Base-by-base conservation (phyloP, 2,797 vertebrate genomes). In the Arrhamphus sclerolepis region DNA sequence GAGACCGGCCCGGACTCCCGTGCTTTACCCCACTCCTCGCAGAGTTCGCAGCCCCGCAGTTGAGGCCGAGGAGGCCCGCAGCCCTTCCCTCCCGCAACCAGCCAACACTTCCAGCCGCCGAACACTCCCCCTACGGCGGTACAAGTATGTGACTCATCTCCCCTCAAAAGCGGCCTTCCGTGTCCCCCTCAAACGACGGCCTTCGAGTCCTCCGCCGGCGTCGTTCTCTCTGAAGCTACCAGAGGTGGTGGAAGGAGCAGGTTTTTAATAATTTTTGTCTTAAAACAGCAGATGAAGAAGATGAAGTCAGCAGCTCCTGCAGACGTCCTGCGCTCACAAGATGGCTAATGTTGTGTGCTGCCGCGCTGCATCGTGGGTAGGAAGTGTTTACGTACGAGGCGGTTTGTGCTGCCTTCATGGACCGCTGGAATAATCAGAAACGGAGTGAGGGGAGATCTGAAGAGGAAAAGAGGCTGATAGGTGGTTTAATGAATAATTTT, bases 61-160 rank as follows among this genome's bases (percentile, higher is more conserved):
- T 67, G 73, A 72, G 78, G 88, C 83, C 88, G 89, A 89, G 85
- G 88, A 86, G 91, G 90, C 90, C 89, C 89, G 70, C 76, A 81
- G 82, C 83, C 84, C 91, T 88, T 81, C 84, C 88, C 89, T 91
- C 87, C 73, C 79, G n/a, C 70, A 83, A 80, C 84, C 69, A 89
- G 87, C 87, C 87, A 88, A 83, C 86, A 64, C 78, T 79, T 79
- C 72, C 72, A 83, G 69, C 80, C 80, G 83, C 77, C 68, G 85
- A 67, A 89, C 91, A 91, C 89, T 90, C 88, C 89, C 89, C 89
- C 88, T 94, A 93, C 93, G 94, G 94, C 88, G 91, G 93, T 86
- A 94, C 88, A 92, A 92, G 92, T 89, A 87, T 83, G 82, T 54
- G 87, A 89, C 91, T 92, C 93, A 94, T 95, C 87, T 79, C 86